Conservation (phyloP, 2,797 vertebrate species). For the Varecia variegata region DNA sequence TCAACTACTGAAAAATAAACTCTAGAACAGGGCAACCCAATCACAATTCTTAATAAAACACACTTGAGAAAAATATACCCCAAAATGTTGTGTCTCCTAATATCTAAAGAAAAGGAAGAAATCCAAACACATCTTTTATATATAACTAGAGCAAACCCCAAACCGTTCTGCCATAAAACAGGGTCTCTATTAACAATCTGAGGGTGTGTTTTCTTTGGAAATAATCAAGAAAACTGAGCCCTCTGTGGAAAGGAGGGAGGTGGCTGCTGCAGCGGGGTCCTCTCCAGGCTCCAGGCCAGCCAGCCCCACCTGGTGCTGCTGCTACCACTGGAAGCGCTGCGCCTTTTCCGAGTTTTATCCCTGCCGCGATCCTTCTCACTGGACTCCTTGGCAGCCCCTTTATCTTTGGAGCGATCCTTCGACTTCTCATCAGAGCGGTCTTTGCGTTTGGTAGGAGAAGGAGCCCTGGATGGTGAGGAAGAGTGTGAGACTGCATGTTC, state of each 20-base stretch:
- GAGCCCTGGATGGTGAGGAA: conserved; percentile 88
- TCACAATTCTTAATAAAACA: not conserved
- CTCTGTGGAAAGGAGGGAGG: not conserved
- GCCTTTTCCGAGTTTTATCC: conserved; percentile 93
- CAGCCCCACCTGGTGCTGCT: conserved; percentile 93
- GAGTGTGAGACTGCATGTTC: not conserved
- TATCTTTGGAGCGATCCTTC: conserved; percentile 95
- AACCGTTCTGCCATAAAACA: not conserved
- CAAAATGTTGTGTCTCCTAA: not conserved
- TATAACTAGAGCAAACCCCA: not conserved
- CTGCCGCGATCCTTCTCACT: conserved; percentile 94
- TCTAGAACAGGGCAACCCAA: not conserved
- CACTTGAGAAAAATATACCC: not conserved
- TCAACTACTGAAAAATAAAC: not conserved
- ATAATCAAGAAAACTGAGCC: not conserved
- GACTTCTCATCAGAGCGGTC: conserved; percentile 95
- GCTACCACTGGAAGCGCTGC: conserved; percentile 95
- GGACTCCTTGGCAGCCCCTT: conserved; percentile 89
- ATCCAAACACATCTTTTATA: not conserved
- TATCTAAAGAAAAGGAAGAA: not conserved
- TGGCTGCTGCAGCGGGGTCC: not conserved
- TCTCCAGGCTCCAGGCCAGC: not conserved
- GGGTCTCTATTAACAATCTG: not conserved
- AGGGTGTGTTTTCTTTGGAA: not conserved
- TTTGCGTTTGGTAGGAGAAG: conserved; percentile 96